Base-by-base conservation (phyloP, 2,797 vertebrate genomes). In the Sebastes paucispinis region DNA sequence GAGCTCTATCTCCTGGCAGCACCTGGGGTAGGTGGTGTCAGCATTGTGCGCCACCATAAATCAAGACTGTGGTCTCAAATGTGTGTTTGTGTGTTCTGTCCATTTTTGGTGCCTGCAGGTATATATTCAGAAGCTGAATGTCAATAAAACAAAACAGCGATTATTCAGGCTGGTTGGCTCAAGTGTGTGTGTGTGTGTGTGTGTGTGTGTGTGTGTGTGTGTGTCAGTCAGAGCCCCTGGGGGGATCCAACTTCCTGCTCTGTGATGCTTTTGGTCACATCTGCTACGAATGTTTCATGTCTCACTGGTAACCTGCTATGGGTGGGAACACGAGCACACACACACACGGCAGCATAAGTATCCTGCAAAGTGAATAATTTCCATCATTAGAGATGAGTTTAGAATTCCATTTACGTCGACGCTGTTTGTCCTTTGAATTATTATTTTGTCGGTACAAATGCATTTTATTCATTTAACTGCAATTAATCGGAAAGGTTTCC, bases 211-310 rank as follows among this genome's bases (percentile, higher is more conserved):
- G 50, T 36, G 47, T 69, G 31, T 27, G 27, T 27, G 25, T 83
- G 14, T 69, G 50, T 36, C 22, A 22, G 47, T 83, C 62, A 95
- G 92, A 95, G 91, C 93, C 96, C 82, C 93, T 82, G 81, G 93
- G 94, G 47, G 96, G 94, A 96, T 96, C 92, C 92, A 93, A 94
- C 94, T 95, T 96, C 94, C 92, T 90, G 94, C 92, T 96, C 94
- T 95, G 94, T 96, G 96, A 96, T 95, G 95, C 93, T 94, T 95
- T 94, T 36, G 94, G 94, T 96, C 95, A 95, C 95, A 96, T 97
- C 95, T 82, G 87, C 88, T 92, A 96, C 97, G 94, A 97, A 97
- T 97, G 96, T 97, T 98, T 98, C 94, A 97, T 97, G 95, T 96
- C 93, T 95, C 82, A 93, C 93, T 94, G 96, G 94, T 92, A 94